These are phyloP conservation scores for Anser brachyrhynchus DNA, from an alignment of 2,113 vertebrate species.

Conservation along the genomic window DNA sequence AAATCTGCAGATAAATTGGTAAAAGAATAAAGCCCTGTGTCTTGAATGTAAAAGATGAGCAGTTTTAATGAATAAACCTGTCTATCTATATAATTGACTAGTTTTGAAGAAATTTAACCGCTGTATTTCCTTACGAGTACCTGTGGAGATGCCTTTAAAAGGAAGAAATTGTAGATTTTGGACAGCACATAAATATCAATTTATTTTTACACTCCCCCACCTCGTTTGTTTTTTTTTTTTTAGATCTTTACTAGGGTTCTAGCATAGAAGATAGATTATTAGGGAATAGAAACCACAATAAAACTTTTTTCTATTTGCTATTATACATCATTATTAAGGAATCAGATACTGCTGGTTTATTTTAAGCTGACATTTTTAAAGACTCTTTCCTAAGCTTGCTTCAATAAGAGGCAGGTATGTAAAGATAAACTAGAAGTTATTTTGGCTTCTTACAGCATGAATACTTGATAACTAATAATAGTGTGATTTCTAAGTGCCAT, in stretches of 20 bases:
- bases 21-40: neutral
- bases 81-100: neutral
- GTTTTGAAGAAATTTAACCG: slow-evolving; percentile 49
- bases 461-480: neutral
- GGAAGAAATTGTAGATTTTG: slow-evolving; percentile 53
- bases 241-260: neutral
- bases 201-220: neutral
- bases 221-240: neutral
- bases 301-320: neutral
- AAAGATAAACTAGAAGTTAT: neutral
- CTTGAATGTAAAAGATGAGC: neutral
- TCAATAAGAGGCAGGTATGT: neutral
- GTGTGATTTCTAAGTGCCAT: neutral
- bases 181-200: slow-evolving; percentile 46
- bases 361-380: neutral
- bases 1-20: neutral
- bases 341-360: neutral
- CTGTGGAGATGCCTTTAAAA: slow-evolving; percentile 31
- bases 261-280: neutral
- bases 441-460: neutral
- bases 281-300: neutral
- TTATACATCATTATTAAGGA: neutral
- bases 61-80: neutral
- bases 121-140: slow-evolving; percentile 34
- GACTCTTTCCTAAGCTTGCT: neutral